Conservation (phyloP, 2,113 vertebrate species). For the Lanius ludovicianus region DNA sequence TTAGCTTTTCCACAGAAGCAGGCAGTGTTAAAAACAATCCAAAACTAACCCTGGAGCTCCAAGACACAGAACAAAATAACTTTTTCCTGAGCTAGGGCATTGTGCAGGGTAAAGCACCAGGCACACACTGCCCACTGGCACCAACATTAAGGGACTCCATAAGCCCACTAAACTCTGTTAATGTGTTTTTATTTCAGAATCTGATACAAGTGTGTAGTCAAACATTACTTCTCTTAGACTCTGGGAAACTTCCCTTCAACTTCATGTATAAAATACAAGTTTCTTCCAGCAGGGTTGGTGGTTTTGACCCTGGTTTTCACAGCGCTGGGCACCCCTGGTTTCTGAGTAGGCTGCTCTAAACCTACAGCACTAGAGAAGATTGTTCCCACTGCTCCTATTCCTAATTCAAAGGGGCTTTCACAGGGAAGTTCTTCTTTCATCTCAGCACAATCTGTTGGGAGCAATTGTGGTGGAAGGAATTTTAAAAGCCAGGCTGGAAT, state of each 20-base stretch:
- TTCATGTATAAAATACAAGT: not conserved
- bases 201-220: not conserved
- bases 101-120: not conserved
- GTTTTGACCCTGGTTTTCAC: not conserved
- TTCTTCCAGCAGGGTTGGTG: not conserved
- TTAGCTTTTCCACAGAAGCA: not conserved
- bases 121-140: not conserved
- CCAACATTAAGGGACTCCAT: not conserved
- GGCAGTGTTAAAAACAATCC: not conserved
- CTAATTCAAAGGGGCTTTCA: not conserved
- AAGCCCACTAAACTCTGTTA: not conserved
- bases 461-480: not conserved
- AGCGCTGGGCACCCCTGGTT: not conserved
- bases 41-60: not conserved
- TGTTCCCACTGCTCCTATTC: not conserved
- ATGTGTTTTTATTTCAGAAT: not conserved
- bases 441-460: not conserved
- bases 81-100: not conserved
- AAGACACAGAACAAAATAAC: not conserved
- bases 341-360: not conserved
- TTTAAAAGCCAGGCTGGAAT: not conserved
- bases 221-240: not conserved
- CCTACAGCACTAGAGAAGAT: not conserved
- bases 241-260: not conserved
- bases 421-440: not conserved